Evolutionary conservation across 2,113 vertebrate species (phyloP).

Genomic region (Arizona elegans): DNA sequence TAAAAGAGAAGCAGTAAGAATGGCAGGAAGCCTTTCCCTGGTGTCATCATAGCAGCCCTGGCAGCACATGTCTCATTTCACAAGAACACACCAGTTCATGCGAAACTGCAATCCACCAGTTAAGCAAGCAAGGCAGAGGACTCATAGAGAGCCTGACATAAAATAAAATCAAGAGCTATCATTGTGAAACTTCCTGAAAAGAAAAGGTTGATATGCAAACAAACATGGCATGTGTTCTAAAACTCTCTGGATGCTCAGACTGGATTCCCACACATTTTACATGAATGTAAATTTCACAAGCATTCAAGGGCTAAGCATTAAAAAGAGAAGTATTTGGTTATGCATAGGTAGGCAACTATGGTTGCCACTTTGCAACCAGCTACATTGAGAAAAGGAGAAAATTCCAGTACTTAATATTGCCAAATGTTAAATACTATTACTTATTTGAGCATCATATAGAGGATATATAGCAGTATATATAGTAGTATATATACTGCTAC

Average conservation of each 20-base stretch:
- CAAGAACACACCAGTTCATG: slow-evolving; percentile 54
- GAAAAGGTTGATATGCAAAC: neutral
- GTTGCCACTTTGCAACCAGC: neutral
- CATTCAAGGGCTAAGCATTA: neutral
- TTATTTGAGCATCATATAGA: neutral
- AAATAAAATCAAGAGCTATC: neutral
- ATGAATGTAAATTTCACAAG: neutral
- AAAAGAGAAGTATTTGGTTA: neutral
- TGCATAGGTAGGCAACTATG: neutral
- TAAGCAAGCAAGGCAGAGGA: neutral
- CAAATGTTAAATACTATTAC: neutral
- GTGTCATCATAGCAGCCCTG: neutral
- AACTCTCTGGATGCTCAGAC: neutral
- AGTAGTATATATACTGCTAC: neutral
- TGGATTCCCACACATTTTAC: neutral
- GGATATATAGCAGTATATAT: neutral
- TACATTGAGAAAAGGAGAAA: neutral
- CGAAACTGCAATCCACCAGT: fast-evolving
- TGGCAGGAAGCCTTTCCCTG: slow-evolving; percentile 28
- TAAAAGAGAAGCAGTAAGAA: slow-evolving; percentile 32
- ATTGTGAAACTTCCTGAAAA: fast-evolving
- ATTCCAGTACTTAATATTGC: neutral
- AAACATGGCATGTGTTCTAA: neutral
- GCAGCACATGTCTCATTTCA: slow-evolving; percentile 45
- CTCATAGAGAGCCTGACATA: neutral